Evolutionary conservation across 2,113 vertebrate genomes (phyloP).

Genomic region (Suricata suricatta): DNA sequence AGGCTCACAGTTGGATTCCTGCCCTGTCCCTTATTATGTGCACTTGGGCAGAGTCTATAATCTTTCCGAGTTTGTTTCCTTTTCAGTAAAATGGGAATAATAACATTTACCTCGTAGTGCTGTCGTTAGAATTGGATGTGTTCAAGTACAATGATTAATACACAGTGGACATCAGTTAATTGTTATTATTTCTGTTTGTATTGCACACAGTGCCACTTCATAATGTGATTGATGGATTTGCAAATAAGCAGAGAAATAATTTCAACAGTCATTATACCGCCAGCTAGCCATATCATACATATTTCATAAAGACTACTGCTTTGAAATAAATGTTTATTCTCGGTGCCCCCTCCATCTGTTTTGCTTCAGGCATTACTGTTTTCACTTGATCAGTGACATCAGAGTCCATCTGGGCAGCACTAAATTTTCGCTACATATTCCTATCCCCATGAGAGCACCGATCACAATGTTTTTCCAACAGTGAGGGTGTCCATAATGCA

Average conservation of each 20-base stretch:
- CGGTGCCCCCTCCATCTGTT: neutral
- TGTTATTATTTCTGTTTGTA: neutral
- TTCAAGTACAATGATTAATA: constrained; percentile 24
- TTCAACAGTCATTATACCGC: neutral
- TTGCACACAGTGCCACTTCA: neutral
- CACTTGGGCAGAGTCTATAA: neutral
- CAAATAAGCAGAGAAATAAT: neutral
- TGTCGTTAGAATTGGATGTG: constrained; percentile 26
- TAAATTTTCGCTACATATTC: neutral
- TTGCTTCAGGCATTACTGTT: neutral
- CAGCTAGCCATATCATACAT: neutral
- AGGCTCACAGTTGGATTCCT: neutral
- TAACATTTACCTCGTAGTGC: neutral
- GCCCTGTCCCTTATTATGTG: neutral
- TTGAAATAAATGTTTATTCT: constrained; percentile 1
- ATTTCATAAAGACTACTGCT: neutral
- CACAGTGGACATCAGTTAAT: neutral
- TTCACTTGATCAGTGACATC: neutral
- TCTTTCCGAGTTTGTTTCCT: neutral
- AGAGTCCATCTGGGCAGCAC: neutral
- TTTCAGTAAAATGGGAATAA: constrained; percentile 49
- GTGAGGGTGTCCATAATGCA: neutral
- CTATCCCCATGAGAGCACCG: neutral
- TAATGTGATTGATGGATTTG: neutral
- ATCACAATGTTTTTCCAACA: neutral